A percentile compares a stretch with the other conserved stretches of the same genome.
These are phyloP conservation scores for Agrilus cyanescens DNA, from an alignment of 2,888 invertebrate species.

Conservation along the genomic window DNA sequence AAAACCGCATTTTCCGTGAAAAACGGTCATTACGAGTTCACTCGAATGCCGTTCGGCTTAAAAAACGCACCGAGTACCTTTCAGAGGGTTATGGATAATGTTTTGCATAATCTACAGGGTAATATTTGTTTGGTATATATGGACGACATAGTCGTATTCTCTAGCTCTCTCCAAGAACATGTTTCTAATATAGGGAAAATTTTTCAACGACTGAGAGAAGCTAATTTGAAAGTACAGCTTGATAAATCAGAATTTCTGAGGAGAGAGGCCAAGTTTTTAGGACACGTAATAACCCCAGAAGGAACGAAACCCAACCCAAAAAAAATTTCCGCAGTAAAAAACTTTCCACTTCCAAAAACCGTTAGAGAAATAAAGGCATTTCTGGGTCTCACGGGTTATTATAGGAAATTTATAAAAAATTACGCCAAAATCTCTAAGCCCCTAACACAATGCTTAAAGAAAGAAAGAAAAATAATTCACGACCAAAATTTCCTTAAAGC, in stretches of 20 bases:
- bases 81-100: slow-evolving; percentile 17
- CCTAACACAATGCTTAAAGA: slow-evolving; percentile 3
- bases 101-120: slow-evolving; percentile 12
- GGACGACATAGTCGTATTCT: slow-evolving; percentile 18
- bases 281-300: slow-evolving; percentile 8
- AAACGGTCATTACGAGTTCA: slow-evolving; percentile 20
- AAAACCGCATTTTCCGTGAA: slow-evolving; percentile 24
- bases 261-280: slow-evolving; percentile 4
- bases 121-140: slow-evolving; percentile 16
- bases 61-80: slow-evolving; percentile 21
- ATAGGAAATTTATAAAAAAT: slow-evolving; percentile 5
- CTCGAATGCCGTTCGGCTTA: slow-evolving; percentile 21
- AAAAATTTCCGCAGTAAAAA: slow-evolving; percentile 3
- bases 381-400: slow-evolving; percentile 6
- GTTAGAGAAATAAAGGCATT: slow-evolving; percentile 6
- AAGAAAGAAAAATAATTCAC: no score
- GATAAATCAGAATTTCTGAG: slow-evolving; percentile 8
- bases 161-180: slow-evolving; percentile 13
- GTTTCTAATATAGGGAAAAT: slow-evolving; percentile 10
- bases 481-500: no score
- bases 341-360: slow-evolving; percentile 6
- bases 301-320: slow-evolving; percentile 11
- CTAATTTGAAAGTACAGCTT: slow-evolving; percentile 15
- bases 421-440: slow-evolving; percentile 4
- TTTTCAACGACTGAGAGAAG: slow-evolving; percentile 11